Evolutionary conservation across 1,140 invertebrate species (phyloP).

Genomic region (Brachionus calyciflorus): DNA sequence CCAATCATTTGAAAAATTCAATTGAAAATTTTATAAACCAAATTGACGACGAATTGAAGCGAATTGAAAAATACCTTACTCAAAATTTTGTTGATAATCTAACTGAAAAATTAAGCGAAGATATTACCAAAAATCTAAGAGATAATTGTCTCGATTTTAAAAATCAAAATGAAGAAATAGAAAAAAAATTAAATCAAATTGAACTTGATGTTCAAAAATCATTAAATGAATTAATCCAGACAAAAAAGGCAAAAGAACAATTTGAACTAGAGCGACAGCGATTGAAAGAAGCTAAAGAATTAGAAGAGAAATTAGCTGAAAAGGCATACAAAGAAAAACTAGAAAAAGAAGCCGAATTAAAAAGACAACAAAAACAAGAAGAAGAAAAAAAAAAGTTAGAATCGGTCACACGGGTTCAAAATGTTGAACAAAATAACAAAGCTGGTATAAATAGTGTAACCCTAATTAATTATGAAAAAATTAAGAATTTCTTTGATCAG

Average conservation of each 20-base stretch:
- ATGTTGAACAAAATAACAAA: slow-evolving; percentile 41
- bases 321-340: not conserved
- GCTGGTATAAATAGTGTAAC: slow-evolving; percentile 8
- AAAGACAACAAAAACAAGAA: not conserved
- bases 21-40: not conserved
- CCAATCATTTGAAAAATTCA: slow-evolving; percentile 23
- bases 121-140: not conserved
- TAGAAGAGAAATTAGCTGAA: not conserved
- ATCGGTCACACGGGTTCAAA: not conserved
- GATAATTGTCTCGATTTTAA: not conserved
- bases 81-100: not conserved
- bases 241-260: slow-evolving; percentile 16
- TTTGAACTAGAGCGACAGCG: not conserved
- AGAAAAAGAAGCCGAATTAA: not conserved
- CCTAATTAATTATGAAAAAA: not conserved
- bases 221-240: not conserved
- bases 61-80: not conserved
- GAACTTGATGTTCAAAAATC: not conserved
- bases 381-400: slow-evolving; percentile 33
- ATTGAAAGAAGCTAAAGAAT: not conserved
- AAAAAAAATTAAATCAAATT: not conserved
- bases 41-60: not conserved
- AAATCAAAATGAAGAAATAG: not conserved
- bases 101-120: not conserved
- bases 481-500: not conserved